phyloP scores from a whole-genome alignment of 2,888 invertebrate species.

The Drosophila nr. perissopoda region DNA sequence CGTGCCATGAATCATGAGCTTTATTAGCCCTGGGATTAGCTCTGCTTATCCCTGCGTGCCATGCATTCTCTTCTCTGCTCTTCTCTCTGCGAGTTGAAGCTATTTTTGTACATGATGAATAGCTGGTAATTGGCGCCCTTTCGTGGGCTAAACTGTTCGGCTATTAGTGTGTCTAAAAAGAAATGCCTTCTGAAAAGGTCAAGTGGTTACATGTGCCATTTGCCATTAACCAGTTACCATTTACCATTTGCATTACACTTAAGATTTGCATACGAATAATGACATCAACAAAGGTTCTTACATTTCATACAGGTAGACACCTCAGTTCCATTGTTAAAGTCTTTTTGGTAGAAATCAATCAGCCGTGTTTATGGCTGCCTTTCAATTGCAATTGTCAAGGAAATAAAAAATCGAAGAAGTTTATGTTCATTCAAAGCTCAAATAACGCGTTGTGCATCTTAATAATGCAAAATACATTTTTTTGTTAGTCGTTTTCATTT shows the following conservation, averaged over 20 bases:
- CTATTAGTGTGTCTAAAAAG: slow-evolving; percentile 10
- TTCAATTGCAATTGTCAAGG: slow-evolving; percentile 22
- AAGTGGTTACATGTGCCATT: slow-evolving; percentile 18
- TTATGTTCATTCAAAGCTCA: slow-evolving; percentile 7
- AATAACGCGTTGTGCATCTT: slow-evolving; percentile 28
- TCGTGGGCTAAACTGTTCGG: slow-evolving; percentile 13
- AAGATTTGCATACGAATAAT: slow-evolving; percentile 39
- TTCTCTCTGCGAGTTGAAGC: background rate
- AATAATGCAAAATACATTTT: slow-evolving; percentile 12
- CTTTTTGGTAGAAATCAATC: slow-evolving; percentile 36
- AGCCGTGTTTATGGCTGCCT: slow-evolving; percentile 41
- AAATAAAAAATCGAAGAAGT: slow-evolving; percentile 30
- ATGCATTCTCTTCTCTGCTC: slow-evolving; percentile 12
- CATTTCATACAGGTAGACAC: slow-evolving; percentile 14
- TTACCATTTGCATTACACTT: slow-evolving; percentile 9
- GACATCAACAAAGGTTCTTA: slow-evolving; percentile 9
- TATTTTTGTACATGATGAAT: slow-evolving; percentile 41
- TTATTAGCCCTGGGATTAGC: slow-evolving; percentile 53
- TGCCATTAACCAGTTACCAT: slow-evolving; percentile 16
- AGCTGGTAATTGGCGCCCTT: slow-evolving; percentile 33
- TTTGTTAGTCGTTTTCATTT: background rate
- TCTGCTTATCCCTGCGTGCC: slow-evolving; percentile 32
- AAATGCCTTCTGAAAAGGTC: slow-evolving; percentile 39
- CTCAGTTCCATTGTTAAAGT: slow-evolving; percentile 4
- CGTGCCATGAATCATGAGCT: slow-evolving; percentile 54